A percentile compares a stretch with the other conserved stretches of the same genome.
Conservation (phyloP, 2,888 invertebrate species). For the Eupithecia inturbata region DNA sequence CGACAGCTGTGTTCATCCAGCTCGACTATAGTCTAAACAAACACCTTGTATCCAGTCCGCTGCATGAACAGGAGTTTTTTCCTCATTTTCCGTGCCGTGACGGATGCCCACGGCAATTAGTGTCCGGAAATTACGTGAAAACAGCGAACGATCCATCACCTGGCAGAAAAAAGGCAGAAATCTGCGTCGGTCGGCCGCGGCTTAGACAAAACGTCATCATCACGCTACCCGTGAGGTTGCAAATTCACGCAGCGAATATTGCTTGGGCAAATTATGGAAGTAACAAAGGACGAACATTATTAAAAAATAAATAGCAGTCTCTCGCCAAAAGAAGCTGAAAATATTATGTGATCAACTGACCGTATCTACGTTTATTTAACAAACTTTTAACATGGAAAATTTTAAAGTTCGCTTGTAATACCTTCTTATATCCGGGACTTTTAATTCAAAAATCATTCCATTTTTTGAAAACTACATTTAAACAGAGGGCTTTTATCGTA, state of each 20-base stretch:
- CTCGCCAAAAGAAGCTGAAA: not conserved
- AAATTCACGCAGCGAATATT: constrained; percentile 34
- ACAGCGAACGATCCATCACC: constrained; percentile 80
- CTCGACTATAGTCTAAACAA: not conserved
- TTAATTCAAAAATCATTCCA: not conserved
- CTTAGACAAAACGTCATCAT: constrained; percentile 65
- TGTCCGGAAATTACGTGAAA: constrained; percentile 83
- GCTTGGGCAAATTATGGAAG: not conserved
- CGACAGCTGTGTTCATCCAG: not conserved
- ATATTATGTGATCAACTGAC: not conserved
- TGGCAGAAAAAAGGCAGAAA: constrained; percentile 77
- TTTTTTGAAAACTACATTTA: not conserved
- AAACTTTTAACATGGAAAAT: not conserved
- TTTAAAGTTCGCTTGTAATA: not conserved
- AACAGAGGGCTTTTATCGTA: not conserved
- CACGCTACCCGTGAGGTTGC: constrained; percentile 60
- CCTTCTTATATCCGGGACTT: not conserved
- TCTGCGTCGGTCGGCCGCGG: constrained; percentile 60
- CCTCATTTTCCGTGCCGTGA: constrained; percentile 70
- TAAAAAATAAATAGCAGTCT: not conserved
- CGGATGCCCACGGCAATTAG: constrained; percentile 81
- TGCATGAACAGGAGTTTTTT: constrained; percentile 64
- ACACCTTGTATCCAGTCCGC: constrained; percentile 15
- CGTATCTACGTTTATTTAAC: not conserved
- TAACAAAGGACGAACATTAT: constrained; percentile 2